phyloP scores from a whole-genome alignment of 2,888 invertebrate genomes.

The Synergus umbraculus region DNA sequence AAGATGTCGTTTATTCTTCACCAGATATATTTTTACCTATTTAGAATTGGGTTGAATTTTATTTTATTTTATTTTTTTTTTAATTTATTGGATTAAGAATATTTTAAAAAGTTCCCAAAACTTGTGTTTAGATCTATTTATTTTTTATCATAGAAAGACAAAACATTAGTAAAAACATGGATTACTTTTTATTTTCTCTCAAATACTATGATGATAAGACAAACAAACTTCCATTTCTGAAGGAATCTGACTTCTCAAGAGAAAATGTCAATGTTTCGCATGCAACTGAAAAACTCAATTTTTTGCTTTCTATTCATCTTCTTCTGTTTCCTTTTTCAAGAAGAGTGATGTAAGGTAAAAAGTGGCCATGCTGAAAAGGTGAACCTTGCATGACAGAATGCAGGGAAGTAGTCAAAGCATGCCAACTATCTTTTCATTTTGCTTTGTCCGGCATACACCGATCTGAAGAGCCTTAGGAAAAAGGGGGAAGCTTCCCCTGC shows the following conservation, averaged over 20 bases:
- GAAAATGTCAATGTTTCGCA: conserved; percentile 11
- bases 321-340: conserved; percentile 12
- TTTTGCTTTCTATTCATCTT: not conserved
- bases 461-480: conserved; percentile 16
- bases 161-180: not conserved
- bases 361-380: conserved; percentile 20
- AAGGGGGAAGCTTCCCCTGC: conserved; percentile 38
- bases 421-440: conserved; percentile 75
- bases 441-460: conserved; percentile 68
- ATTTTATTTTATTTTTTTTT: not conserved
- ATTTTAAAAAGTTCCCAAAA: too few relatives aligned
- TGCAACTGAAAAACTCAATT: conserved; percentile 25
- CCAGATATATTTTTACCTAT: not conserved
- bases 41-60: not conserved
- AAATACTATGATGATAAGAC: conserved; percentile 5
- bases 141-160: not conserved
- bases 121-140: not conserved
- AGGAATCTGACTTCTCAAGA: not conserved
- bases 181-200: not conserved
- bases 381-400: conserved; percentile 48
- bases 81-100: too few relatives aligned
- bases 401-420: conserved; percentile 69
- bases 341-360: conserved; percentile 18
- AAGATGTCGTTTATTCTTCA: not conserved
- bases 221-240: conserved; percentile 4